phyloP scores from a whole-genome alignment of 2,888 invertebrate species.

The Trissoscelio sp. region DNA sequence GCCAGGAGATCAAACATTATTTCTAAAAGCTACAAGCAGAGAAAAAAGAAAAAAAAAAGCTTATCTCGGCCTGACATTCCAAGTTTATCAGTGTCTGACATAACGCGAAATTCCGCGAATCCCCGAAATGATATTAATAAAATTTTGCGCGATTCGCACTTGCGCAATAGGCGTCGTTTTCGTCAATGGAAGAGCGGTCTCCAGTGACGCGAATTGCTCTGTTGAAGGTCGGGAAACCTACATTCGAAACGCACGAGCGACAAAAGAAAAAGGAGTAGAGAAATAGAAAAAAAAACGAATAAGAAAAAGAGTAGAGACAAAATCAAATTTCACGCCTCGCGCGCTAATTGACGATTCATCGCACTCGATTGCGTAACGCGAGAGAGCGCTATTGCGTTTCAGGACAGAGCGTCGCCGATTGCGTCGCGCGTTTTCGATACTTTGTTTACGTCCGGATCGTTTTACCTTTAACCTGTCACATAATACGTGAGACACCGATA shows the following conservation, averaged over 20 bases:
- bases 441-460: slow-evolving; percentile 54
- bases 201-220: slow-evolving; percentile 13
- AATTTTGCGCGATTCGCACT: slow-evolving; percentile 29
- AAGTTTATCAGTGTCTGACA: slow-evolving; percentile 43
- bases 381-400: slow-evolving; percentile 59
- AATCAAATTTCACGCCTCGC: slow-evolving; percentile 48
- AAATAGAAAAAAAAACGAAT: background rate
- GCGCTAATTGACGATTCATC: slow-evolving; percentile 59
- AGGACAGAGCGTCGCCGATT: slow-evolving; percentile 56
- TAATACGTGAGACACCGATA: slow-evolving; percentile 53
- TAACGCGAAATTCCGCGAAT: slow-evolving; percentile 40
- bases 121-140: slow-evolving; percentile 50
- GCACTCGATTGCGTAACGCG: slow-evolving; percentile 56
- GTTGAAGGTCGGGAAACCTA: slow-evolving; percentile 24
- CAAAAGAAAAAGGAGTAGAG: background rate
- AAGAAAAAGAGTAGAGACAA: slow-evolving; percentile 18
- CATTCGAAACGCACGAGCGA: background rate
- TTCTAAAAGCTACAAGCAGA: background rate
- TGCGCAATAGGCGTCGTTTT: slow-evolving; percentile 38
- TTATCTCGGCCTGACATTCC: slow-evolving; percentile 34
- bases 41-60: slow-evolving; percentile 15
- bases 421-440: slow-evolving; percentile 59
- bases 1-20: too few species aligned
- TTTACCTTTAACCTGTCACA: slow-evolving; percentile 69
- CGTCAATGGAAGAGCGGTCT: slow-evolving; percentile 8